Base-by-base conservation (phyloP, 1,140 invertebrate genomes). In the Planococcus citri region DNA sequence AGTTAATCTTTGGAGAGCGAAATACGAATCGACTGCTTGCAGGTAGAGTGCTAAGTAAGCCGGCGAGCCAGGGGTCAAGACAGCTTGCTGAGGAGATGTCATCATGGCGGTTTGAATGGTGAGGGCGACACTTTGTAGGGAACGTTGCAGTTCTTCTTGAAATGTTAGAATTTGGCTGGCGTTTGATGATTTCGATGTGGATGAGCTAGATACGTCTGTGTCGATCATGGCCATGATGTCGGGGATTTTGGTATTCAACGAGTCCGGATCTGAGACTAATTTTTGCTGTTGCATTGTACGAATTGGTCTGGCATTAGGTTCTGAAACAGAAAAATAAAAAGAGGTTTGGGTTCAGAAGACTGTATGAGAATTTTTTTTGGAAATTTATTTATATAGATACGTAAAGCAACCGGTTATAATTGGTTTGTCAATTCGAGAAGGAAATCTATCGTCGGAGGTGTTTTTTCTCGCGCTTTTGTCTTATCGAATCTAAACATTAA, bases 11-110 rank as follows among this genome's bases (percentile, higher is more conserved):
- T 91, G 89, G 37, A 91, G 79, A 14, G 89, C 88, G 75, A 91
- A 80, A 79, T 91, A 91, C 27, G 88, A 90, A 79, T 92, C 88
- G 37, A 92, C 77, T 1, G 89, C 89, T 79, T 91, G 89, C 4
- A 91, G 80, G 78, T 90, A 90, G 3, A 91, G 78, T 0, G 89
- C 89, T 4, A 88, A 87, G 1, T 88, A 88, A 1, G 88, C 87
- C 0, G 88, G 86, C 0, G 88, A 89, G 72, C 88, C 88, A 0
- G 87, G 86, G 0, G 89, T 87, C 6, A 91, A 77, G 0, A 88
- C 88, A 0, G 87, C 87, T 74, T 88, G 87, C 74, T 88, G 88
- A 69, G 88, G 77, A 1, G 87, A 88, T 73, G 83, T 87, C 77
- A 90, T 84, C 80, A 90, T 86, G 1, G 88, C 87, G 74, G 86